Evolutionary conservation across 2,888 invertebrate genomes (phyloP), one percentile per base, ranked within the genome.

Genomic region (Drosophila borborema): DNA sequence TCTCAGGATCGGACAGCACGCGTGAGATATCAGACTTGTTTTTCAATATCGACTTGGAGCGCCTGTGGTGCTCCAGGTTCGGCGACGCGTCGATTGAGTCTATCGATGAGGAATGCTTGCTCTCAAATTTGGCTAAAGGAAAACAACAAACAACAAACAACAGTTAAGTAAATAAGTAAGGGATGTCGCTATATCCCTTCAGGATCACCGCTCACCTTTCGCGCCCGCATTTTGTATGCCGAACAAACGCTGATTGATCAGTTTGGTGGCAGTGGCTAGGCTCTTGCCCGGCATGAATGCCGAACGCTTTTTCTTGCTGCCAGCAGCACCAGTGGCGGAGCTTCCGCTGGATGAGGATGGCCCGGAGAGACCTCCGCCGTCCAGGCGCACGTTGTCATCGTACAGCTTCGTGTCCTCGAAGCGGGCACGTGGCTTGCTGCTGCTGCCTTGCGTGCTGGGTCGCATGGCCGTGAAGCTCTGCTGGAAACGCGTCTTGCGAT

Each of bases 401-500:
- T 94, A 95, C 61, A 94, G 93, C 72, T 91, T 91, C 9, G 92
- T 92, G 74, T 94, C 94, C 64, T 94, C 95, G 77, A 91, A 91
- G 18, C 92, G 89, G 0, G 91, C 91, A 7, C 91, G 86, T 0
- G 91, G 92, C 56, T 82, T 91, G 18, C 72, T 80, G 81, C 94
- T 38, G 55, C 38, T 40, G 14, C 90, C 94, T 94, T 51, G 51
- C 77, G 94, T 94, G 80, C 94, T 94, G 38, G 94, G 95, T 43
- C 94, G 93, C 68, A 91, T 92, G 65, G 91, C 86, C 48, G 94
- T 94, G 70, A 94, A 95, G 91, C 94, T 91, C 95, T 97, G 97
- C 93, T 97, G 97, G 93, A 97, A 97, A 86, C 97, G 95, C 81
- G 97, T 97, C 94, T 97, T 97, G 91, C 97, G 95, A 93, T 97